Base-by-base conservation (phyloP, 2,888 invertebrate species). In the Phaonia tiefii region DNA sequence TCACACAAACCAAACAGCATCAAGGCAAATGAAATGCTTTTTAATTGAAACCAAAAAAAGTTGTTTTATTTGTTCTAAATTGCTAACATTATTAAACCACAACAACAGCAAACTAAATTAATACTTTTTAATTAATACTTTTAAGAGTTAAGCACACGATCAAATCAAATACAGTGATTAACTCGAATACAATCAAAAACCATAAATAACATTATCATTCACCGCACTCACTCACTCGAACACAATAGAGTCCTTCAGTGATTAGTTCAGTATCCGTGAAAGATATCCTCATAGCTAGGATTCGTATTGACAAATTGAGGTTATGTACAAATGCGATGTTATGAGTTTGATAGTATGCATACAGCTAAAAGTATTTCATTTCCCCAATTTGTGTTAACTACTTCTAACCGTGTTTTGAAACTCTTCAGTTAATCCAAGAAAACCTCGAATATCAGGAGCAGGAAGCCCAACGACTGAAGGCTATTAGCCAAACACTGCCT, bases 391-490 rank as follows among this genome's bases (percentile, higher is more conserved):
- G 13, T 63, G 22, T 63, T 20, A 60, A 42, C 31, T 15, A 51
- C 37, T 20, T 10, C 15, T 37, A 15, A 67, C 22, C 20, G n/a
- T 44, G 20, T 42, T 15, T 11, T 42, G 7, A 42, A 11, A 26
- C 4, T 60, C 42, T 37, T 56, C 65, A 96, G 96, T 93, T 93
- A 87, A 94, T 96, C 85, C 92, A 94, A 85, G 91, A 92, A 85
- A 93, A 95, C 89, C 92, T 96, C 86, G 93, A 93, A 89, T 93
- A 92, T 87, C 94, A 95, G 88, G 94, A 95, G 83, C 92, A 93
- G 84, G 94, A 94, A 84, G 93, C 94, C 0, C 92, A 92, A 56
- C 92, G 93, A 25, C 90, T 96, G 46, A 94, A 95, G 86, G 92
- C 92, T 65, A 92, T 93, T 86, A 91, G 95, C 63, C 92, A 92